Evolutionary conservation across 2,113 vertebrate genomes (phyloP).

Genomic region (Paratilapia polleni): DNA sequence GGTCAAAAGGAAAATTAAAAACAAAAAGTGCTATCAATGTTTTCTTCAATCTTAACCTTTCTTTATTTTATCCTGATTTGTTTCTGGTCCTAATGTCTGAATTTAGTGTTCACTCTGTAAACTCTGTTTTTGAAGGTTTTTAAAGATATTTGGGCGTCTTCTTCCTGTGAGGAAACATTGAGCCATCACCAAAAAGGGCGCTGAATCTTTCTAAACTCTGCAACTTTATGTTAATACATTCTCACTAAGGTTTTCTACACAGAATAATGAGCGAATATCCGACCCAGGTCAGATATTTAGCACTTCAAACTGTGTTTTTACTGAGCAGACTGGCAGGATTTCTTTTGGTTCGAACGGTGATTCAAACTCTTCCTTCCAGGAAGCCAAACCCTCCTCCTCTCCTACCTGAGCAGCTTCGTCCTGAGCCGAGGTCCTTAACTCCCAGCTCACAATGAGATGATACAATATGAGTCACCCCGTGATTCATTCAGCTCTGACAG

Average conservation of each 20-base stretch:
- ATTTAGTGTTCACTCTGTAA: background rate
- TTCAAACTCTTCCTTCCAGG: no score
- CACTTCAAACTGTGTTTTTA: background rate
- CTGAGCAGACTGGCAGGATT: no score
- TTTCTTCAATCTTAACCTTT: no score
- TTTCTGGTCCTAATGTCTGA: background rate
- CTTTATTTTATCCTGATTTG: no score
- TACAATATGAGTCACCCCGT: background rate
- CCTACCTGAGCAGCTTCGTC: background rate
- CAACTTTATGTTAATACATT: background rate
- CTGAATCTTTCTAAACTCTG: no score
- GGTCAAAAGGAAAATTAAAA: no score
- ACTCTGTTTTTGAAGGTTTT: background rate
- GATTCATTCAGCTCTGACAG: conserved; percentile 1
- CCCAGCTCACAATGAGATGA: background rate
- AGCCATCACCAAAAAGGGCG: background rate
- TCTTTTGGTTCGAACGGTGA: background rate
- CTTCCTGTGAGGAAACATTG: background rate
- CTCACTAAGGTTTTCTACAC: background rate
- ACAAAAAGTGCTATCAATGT: background rate
- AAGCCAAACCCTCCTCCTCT: background rate
- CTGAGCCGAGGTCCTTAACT: background rate
- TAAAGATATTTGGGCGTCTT: background rate
- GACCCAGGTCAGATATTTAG: background rate
- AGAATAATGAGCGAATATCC: background rate